A percentile compares a stretch with the other conserved stretches of the same genome.
Evolutionary conservation across 2,797 vertebrate genomes (phyloP).

Genomic region (Vireo griseus): DNA sequence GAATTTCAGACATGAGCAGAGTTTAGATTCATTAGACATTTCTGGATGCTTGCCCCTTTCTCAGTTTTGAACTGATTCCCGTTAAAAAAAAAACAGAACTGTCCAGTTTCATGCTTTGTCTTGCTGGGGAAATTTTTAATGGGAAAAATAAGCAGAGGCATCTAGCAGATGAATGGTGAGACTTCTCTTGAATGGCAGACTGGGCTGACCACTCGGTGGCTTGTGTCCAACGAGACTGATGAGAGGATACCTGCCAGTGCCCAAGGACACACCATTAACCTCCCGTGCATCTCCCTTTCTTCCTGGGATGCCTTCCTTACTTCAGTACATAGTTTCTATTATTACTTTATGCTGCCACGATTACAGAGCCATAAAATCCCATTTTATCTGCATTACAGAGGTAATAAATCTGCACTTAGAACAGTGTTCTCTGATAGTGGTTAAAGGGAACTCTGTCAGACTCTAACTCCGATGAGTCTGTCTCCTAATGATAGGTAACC

Average conservation of each 20-base stretch:
- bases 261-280: not conserved
- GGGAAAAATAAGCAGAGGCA: not conserved
- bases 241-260: not conserved
- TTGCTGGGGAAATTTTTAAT: not conserved
- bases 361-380: slow-evolving; percentile 45
- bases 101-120: not conserved
- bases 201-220: not conserved
- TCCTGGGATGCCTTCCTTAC: not conserved
- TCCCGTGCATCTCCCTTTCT: not conserved
- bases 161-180: not conserved
- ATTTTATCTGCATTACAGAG: slow-evolving; percentile 42
- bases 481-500: not conserved
- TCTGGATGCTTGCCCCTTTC: not conserved
- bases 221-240: accelerated
- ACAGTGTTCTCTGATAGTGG: not conserved
- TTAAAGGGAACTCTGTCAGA: not conserved
- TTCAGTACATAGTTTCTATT: not conserved
- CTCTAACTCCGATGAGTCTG: not conserved
- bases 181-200: not conserved
- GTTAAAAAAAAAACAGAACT: accelerated
- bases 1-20: not conserved
- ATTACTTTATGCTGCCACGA: slow-evolving; percentile 21
- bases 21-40: not conserved
- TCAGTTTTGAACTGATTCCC: not conserved
- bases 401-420: slow-evolving; percentile 31